These are phyloP conservation scores for Romanogobio albipinnatus DNA, from an alignment of 2,113 vertebrate genomes.

Conservation along the genomic window DNA sequence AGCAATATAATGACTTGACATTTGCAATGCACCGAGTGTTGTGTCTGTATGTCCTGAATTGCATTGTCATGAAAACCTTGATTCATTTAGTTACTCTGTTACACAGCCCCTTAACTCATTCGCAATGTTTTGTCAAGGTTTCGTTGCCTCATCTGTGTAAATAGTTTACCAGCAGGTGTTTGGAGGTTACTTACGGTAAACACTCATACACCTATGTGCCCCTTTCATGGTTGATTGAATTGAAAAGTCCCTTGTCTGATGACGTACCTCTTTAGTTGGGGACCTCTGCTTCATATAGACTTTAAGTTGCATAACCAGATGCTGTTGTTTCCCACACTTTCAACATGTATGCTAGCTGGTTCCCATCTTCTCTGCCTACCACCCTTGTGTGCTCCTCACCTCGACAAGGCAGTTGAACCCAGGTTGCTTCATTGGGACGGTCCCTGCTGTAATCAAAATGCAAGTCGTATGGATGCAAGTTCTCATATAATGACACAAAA, in stretches of 20 bases:
- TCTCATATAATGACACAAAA: slow-evolving; percentile 22
- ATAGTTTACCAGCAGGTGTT: slow-evolving; percentile 46
- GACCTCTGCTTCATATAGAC: slow-evolving; percentile 32
- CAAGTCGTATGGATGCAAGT: neutral
- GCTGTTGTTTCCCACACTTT: neutral
- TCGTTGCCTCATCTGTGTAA: slow-evolving; percentile 31
- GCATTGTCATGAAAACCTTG: slow-evolving; percentile 15
- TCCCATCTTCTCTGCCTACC: neutral
- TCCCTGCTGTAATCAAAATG: slow-evolving; percentile 26
- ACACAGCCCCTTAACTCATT: slow-evolving; percentile 31
- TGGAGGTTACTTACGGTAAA: slow-evolving; percentile 44
- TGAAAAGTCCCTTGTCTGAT: slow-evolving; percentile 22
- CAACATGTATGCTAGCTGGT: neutral
- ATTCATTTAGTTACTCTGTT: slow-evolving; percentile 46
- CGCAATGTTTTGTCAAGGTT: slow-evolving; percentile 31
- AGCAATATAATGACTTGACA: slow-evolving; percentile 8
- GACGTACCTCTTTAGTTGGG: neutral
- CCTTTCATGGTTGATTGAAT: slow-evolving; percentile 20
- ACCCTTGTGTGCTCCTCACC: neutral
- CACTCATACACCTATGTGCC: neutral
- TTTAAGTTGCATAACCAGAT: neutral
- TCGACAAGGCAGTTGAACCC: neutral
- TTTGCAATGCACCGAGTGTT: neutral
- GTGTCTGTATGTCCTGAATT: neutral
- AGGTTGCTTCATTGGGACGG: neutral